Percentiles rank a stretch among this genome's conserved stretches.
These are phyloP conservation scores for Heliocidaris erythrogramma DNA, from an alignment of 35 echinoderm and acorn worm genomes.

Conservation along the genomic window DNA sequence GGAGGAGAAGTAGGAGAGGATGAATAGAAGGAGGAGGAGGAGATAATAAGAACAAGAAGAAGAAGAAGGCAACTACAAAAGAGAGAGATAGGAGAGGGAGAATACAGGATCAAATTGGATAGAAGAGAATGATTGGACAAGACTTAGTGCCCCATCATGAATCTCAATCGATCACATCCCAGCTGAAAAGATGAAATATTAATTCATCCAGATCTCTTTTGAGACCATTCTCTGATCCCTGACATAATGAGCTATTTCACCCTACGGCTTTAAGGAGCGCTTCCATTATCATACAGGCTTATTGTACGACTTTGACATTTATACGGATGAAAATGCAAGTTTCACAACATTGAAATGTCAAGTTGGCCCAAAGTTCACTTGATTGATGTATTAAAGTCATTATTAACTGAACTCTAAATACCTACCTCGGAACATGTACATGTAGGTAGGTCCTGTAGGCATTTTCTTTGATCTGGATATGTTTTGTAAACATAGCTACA, in stretches of 20 bases:
- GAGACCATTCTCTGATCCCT: background rate
- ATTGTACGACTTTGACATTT: background rate
- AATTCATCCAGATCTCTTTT: background rate
- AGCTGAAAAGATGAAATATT: background rate
- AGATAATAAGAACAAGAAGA: background rate
- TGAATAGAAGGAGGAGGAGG: background rate
- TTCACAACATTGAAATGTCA: background rate
- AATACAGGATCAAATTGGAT: too few species aligned
- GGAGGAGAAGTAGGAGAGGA: too few species aligned
- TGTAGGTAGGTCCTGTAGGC: too few species aligned
- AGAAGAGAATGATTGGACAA: background rate
- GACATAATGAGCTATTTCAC: background rate
- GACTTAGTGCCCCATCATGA: background rate
- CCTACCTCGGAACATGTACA: background rate
- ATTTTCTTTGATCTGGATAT: too few species aligned
- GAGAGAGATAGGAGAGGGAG: too few species aligned
- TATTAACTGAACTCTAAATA: background rate
- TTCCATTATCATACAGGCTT: background rate
- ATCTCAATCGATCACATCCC: background rate
- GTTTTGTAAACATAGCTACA: too few species aligned
- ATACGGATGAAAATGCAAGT: background rate
- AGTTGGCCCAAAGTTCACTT: background rate
- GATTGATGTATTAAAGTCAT: background rate
- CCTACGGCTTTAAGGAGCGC: too few species aligned
- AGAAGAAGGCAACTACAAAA: background rate